Evolutionary conservation across 2,113 vertebrate genomes (phyloP), one percentile per base, ranked within the genome.

Genomic region (Anser cygnoides): DNA sequence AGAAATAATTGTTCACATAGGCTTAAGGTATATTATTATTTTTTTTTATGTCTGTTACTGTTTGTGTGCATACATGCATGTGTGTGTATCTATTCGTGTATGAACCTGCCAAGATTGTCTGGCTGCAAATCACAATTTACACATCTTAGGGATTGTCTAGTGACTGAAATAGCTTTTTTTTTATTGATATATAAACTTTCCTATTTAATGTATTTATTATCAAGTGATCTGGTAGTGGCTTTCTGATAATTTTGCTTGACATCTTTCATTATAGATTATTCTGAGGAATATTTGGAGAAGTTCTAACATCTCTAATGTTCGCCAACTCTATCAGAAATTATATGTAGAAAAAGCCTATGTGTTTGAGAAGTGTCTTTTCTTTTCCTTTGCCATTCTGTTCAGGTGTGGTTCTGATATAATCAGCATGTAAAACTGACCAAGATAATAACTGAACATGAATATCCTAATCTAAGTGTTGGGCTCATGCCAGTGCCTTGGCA

Each of bases 1-100:
- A 70, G 39, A 90, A 76, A 68, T 31, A 63, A 73, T 15, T 16
- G 10, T 63, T 72, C 19, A 3, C 3, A 31, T 61, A 33, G 3
- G 5, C 3, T 68, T 73, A 76, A 4, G 20, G 11, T 73, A 73
- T 57, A 52, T 23, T 43, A 50, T 13, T 25, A 13, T 50, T 18
- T 19, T 90, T 73, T 85, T 58, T 14, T 81, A 13, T 19, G 1
- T 52, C 50, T 66, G 37, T 25, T 62, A 37, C 9, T 19, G 0
- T 70, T 35, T 79, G 26, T 35, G 3, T 17, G 9, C 35, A 15
- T 16, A 37, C 0, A 0, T n/a, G 15, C 22, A 16, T 54, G 8
- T 35, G 19, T 26, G 6, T 72, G 3, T 28, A 8, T 18, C 15
- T 17, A 90, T 55, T 9, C 6, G 33, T 6, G 1, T 23, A 50